Conservation (phyloP, 2,797 vertebrate species). For the Pangasius krempfi region DNA sequence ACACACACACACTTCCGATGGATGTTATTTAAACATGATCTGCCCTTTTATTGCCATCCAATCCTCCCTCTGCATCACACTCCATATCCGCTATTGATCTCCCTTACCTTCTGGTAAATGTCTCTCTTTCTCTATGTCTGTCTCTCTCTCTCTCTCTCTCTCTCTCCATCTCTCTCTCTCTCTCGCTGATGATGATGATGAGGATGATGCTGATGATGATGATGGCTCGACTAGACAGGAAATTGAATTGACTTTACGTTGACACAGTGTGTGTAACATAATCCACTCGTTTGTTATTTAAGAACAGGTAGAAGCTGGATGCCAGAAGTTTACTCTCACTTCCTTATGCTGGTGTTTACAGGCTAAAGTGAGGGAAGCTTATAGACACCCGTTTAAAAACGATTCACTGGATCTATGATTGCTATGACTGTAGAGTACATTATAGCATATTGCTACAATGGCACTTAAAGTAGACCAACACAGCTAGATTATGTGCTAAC, state of each 20-base stretch:
- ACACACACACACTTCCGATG: conserved; percentile 31
- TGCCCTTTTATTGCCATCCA: conserved; percentile 65
- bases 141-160: conserved; percentile 11
- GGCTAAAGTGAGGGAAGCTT: neutral
- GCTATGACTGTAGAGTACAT: neutral
- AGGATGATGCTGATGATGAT: neutral
- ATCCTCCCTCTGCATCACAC: conserved; percentile 46
- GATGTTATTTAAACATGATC: conserved; percentile 56
- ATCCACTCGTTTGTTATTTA: conserved; percentile 14
- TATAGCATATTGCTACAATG: neutral
- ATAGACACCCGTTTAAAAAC: neutral
- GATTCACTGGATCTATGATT: conserved; percentile 1
- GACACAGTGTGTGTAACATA: neutral
- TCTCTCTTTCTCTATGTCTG: conserved; percentile 44
- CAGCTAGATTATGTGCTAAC: neutral
- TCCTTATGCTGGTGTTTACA: neutral
- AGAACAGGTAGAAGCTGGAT: neutral
- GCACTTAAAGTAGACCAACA: neutral
- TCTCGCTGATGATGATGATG: neutral
- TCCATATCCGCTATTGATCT: conserved; percentile 70
- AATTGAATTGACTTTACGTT: conserved; percentile 7
- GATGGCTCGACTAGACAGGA: conserved; percentile 10
- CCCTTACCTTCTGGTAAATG: conserved; percentile 72
- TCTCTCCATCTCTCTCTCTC: neutral
- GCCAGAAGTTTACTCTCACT: neutral